Evolutionary conservation across 2,888 invertebrate genomes (phyloP), one percentile per base, ranked within the genome.

Genomic region (Venusia cambrica): DNA sequence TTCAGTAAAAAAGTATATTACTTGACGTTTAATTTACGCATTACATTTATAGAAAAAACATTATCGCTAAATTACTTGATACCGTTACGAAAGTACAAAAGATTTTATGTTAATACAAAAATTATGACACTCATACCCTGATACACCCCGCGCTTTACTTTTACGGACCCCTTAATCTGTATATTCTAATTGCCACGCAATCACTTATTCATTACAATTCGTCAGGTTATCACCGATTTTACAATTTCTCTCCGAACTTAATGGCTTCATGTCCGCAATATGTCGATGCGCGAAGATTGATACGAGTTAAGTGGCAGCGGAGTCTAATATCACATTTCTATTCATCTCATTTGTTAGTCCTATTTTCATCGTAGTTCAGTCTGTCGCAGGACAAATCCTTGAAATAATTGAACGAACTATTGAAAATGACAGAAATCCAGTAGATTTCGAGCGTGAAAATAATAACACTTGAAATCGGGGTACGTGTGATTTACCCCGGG

Each of bases 71-170:
- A 68, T 78, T 84, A 81, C 70, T 76, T 58, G 62, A 74, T 79
- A 79, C 44, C 59, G 48, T 75, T 85, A 85, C 62, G 83, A 85
- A 84, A 85, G 80, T 87, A 87, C 84, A 87, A 85, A 87, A 81
- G 63, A 70, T 65, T 48, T 34, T 31, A 37, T 46, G 69, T 74
- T 72, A 70, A 72, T 78, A 83, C 73, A 73, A 78, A n/a, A 72
- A 25, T 77, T 76, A 83, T 84, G 87, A 87, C 87, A 87, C 80
- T 80, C 88, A 78, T 87, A 88, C 88, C 88, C 88, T 88, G 88
- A 80, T 85, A 71, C 78, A 87, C 81, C 85, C 87, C 83, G 83
- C 87, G 73, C 80, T 65, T 76, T 78, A 74, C 71, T n/a, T 19
- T 13, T 31, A 22, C 39, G 35, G 31, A 31, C 9, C 22, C 17